Percentiles rank a stretch among this genome's conserved stretches.
phyloP scores from a whole-genome alignment of 2,113 vertebrate genomes.

The Rattus rattus region DNA sequence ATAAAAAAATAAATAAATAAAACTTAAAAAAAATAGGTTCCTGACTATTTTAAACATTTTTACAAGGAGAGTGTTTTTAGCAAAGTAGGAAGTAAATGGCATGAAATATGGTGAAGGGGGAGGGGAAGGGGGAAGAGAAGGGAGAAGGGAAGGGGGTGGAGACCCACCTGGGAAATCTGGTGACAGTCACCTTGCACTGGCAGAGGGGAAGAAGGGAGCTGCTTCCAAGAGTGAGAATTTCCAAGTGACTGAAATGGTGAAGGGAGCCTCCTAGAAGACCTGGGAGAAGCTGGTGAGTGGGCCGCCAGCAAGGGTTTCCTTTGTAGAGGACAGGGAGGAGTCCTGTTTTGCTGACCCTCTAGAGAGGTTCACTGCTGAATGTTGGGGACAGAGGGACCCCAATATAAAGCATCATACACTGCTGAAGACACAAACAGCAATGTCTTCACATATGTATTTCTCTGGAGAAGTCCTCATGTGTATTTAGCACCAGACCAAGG shows the following conservation, averaged over 20 bases:
- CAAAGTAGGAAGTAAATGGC: constrained; percentile 11
- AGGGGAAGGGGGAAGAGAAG: not conserved
- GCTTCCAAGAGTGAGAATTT: constrained; percentile 8
- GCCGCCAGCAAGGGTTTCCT: constrained; percentile 35
- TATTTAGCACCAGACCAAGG: constrained; percentile 91
- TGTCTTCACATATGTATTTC: constrained; percentile 91
- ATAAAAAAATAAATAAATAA: too few relatives aligned
- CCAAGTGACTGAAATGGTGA: constrained; percentile 38
- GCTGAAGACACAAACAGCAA: constrained; percentile 90
- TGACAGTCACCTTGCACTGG: not conserved
- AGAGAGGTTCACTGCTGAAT: not conserved
- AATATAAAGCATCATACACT: constrained; percentile 93
- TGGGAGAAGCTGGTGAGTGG: not conserved
- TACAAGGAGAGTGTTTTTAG: constrained; percentile 61
- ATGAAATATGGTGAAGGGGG: constrained; percentile 29
- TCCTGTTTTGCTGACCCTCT: constrained; percentile 6
- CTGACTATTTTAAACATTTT: constrained; percentile 63
- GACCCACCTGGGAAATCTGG: constrained; percentile 14
- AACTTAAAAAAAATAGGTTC: too few relatives aligned
- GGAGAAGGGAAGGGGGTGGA: not conserved
- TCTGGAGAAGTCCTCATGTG: constrained; percentile 91
- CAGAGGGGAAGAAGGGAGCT: not conserved
- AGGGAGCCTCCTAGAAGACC: constrained; percentile 13
- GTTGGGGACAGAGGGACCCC: not conserved
- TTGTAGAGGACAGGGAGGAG: not conserved